Evolutionary conservation across 2,888 invertebrate species (phyloP).

Genomic region (Hydrotaea cyrtoneurina): DNA sequence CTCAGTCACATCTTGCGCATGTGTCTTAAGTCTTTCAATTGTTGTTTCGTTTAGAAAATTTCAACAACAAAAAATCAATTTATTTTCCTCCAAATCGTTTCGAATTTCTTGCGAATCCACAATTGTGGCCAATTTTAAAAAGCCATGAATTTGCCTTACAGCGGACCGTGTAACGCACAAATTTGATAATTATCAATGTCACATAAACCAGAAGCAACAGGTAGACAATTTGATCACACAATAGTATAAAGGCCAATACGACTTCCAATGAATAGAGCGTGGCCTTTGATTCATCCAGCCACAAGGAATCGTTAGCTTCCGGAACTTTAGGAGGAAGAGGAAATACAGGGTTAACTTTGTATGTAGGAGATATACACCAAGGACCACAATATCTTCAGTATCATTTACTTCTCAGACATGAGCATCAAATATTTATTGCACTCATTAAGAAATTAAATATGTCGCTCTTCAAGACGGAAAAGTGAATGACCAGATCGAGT

Average conservation of each 20-base stretch:
- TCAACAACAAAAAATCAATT: not conserved
- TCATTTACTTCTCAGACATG: not conserved
- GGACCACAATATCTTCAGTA: not conserved
- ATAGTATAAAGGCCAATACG: slow-evolving; percentile 63
- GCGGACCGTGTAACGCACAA: slow-evolving; percentile 49
- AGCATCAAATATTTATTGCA: not conserved
- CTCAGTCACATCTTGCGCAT: not conserved
- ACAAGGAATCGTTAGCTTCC: slow-evolving; percentile 46
- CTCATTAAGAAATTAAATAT: no score
- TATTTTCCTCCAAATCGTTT: not conserved
- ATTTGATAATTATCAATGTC: slow-evolving; percentile 47
- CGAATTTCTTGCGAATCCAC: not conserved
- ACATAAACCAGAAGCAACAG: slow-evolving; percentile 60
- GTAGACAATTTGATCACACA: slow-evolving; percentile 66
- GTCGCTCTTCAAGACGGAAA: not conserved
- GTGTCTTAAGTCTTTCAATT: slow-evolving; percentile 44
- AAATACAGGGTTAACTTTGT: no score
- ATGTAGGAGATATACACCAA: no score
- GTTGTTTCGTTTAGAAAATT: not conserved
- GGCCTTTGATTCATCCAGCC: slow-evolving; percentile 65
- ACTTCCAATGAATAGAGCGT: slow-evolving; percentile 64
- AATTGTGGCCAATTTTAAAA: not conserved
- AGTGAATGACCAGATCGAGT: not conserved
- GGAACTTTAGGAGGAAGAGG: slow-evolving; percentile 51
- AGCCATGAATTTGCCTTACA: not conserved